Evolutionary conservation across 2,797 vertebrate species (phyloP).

Genomic region (Dendrocincla tyrannina): DNA sequence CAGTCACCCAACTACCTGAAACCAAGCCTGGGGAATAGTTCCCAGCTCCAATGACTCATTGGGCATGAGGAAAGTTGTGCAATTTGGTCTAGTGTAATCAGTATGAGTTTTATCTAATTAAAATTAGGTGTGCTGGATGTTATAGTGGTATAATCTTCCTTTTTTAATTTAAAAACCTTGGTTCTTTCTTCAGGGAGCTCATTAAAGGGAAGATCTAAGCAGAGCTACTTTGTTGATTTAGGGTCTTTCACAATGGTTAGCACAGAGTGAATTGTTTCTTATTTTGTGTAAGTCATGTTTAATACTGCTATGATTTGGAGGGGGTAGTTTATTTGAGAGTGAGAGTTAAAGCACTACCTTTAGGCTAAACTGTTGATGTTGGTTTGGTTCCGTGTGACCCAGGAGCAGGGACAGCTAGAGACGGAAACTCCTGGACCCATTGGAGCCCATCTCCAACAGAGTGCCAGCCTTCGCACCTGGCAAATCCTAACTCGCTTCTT

Average conservation of each 20-base stretch:
- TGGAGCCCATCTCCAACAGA: not conserved
- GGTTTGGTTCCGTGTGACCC: not conserved
- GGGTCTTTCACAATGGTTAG: not conserved
- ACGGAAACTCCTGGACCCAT: not conserved
- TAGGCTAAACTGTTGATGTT: not conserved
- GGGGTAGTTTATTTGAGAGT: not conserved
- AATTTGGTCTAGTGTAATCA: not conserved
- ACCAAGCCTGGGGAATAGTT: not conserved
- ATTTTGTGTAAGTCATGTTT: not conserved
- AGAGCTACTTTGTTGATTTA: not conserved
- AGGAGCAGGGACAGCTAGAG: not conserved
- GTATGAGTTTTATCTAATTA: not conserved
- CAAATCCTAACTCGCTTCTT: not conserved
- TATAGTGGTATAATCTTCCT: not conserved
- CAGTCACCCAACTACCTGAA: not conserved
- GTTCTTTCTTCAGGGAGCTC: not conserved
- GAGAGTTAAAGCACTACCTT: not conserved
- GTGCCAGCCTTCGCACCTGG: too few relatives aligned
- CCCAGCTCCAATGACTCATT: not conserved
- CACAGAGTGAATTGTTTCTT: not conserved
- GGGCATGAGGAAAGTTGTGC: not conserved
- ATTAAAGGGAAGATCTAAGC: not conserved
- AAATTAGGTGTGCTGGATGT: not conserved
- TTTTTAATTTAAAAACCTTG: not conserved
- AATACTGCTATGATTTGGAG: not conserved